These are phyloP conservation scores for Sebastes trivittatus DNA, from an alignment of 2,797 vertebrate genomes.

Conservation along the genomic window DNA sequence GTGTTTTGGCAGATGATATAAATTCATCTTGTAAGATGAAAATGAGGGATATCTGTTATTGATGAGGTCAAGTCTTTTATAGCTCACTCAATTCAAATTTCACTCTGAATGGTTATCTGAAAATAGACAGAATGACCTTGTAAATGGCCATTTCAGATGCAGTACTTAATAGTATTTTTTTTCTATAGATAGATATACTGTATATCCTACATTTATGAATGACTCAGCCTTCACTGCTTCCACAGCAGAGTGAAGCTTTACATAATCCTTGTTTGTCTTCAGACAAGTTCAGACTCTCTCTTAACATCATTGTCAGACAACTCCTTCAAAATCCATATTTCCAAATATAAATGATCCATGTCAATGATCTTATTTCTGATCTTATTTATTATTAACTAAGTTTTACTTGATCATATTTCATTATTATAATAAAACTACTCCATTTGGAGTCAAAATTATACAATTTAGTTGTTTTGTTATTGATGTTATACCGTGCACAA, in stretches of 20 bases:
- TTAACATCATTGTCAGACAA: not conserved
- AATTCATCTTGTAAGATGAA: constrained; percentile 23
- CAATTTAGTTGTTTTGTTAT: no score
- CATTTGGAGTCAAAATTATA: no score
- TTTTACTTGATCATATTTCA: no score
- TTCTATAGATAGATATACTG: not conserved
- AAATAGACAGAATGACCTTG: constrained; percentile 20
- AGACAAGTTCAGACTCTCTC: not conserved
- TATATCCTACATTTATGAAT: not conserved
- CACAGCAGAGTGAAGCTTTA: not conserved
- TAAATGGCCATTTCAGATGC: not conserved
- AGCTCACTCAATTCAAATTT: not conserved
- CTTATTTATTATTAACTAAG: no score
- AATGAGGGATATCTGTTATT: not conserved
- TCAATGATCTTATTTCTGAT: no score
- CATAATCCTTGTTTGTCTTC: not conserved
- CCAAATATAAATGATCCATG: no score
- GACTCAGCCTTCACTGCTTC: not conserved
- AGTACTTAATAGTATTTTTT: not conserved
- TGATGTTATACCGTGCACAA: no score
- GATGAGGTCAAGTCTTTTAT: constrained; percentile 3
- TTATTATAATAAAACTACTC: no score
- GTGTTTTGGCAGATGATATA: constrained; percentile 14
- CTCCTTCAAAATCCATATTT: no score
- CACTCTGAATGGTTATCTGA: not conserved